A percentile compares a stretch with the other conserved stretches of the same genome.
phyloP scores from a whole-genome alignment of 2,888 invertebrate species.

The Rhogogaster chlorosoma region DNA sequence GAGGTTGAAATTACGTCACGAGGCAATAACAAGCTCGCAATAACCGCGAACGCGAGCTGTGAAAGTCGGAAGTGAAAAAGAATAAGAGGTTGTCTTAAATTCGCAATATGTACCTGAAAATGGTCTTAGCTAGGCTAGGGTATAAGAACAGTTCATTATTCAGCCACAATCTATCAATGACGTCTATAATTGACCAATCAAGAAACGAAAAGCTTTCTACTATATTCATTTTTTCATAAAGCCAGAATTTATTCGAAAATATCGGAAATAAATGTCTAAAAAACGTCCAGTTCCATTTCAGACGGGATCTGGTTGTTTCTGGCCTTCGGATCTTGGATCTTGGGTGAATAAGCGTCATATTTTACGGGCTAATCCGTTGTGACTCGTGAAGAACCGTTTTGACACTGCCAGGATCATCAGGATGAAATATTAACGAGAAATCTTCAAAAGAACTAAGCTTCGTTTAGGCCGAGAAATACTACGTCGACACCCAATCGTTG shows the following conservation, averaged over 20 bases:
- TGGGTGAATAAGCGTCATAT: background rate
- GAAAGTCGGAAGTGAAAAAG: conserved; percentile 33
- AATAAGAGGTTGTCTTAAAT: conserved; percentile 61
- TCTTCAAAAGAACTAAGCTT: background rate
- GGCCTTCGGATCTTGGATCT: background rate
- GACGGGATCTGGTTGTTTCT: background rate
- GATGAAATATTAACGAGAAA: conserved; percentile 17
- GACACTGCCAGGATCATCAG: background rate
- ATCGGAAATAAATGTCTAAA: background rate
- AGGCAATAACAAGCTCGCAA: conserved; percentile 68
- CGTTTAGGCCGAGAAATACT: background rate
- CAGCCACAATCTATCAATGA: background rate
- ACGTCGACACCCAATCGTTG: background rate
- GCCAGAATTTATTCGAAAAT: background rate
- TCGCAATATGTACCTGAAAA: conserved; percentile 69
- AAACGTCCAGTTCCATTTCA: background rate
- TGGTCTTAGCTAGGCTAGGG: conserved; percentile 52
- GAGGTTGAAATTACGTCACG: conserved; percentile 68
- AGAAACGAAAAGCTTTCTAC: too few relatives aligned
- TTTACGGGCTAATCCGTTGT: conserved; percentile 7
- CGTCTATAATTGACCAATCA: background rate
- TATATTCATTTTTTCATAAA: background rate
- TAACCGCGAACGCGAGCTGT: conserved; percentile 61
- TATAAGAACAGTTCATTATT: background rate
- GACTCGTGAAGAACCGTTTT: background rate